phyloP scores from a whole-genome alignment of 2,888 invertebrate genomes.

The Trichogramma dendrolimi region DNA sequence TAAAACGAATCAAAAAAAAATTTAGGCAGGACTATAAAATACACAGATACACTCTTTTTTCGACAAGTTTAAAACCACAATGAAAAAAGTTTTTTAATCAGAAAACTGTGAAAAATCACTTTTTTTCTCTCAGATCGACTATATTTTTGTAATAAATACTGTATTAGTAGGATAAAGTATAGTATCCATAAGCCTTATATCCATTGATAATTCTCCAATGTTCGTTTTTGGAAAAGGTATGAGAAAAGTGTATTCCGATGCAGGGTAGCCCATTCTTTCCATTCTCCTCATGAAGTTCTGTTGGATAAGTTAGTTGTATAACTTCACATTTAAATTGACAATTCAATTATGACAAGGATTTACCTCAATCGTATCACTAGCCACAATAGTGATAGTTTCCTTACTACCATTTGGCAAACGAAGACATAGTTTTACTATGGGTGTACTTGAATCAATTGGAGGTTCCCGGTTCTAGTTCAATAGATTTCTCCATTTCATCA shows the following conservation, averaged over 20 bases:
- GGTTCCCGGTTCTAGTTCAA: slow-evolving; percentile 22
- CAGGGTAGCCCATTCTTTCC: slow-evolving; percentile 46
- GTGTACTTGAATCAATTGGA: slow-evolving; percentile 35
- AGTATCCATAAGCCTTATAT: slow-evolving; percentile 43
- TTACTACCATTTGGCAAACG: slow-evolving; percentile 47
- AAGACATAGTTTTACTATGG: slow-evolving; percentile 44
- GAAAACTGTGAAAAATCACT: background rate
- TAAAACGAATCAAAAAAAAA: slow-evolving; percentile 7
- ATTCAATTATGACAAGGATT: slow-evolving; percentile 7
- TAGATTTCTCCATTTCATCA: slow-evolving; percentile 33
- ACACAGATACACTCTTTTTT: slow-evolving; percentile 13
- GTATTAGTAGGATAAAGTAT: slow-evolving; percentile 49
- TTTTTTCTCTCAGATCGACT: slow-evolving; percentile 30
- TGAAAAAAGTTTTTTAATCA: background rate
- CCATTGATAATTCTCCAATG: slow-evolving; percentile 42
- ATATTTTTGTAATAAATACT: slow-evolving; percentile 50
- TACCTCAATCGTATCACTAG: slow-evolving; percentile 45
- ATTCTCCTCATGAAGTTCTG: slow-evolving; percentile 46
- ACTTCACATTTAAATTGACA: background rate
- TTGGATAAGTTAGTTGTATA: slow-evolving; percentile 11
- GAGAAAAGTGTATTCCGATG: slow-evolving; percentile 44
- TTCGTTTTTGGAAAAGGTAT: slow-evolving; percentile 48
- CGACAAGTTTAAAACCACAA: slow-evolving; percentile 1
- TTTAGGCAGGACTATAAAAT: slow-evolving; percentile 16
- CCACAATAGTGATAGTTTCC: slow-evolving; percentile 45